phyloP scores from a whole-genome alignment of 2,113 vertebrate species.

The Cavia porcellus region DNA sequence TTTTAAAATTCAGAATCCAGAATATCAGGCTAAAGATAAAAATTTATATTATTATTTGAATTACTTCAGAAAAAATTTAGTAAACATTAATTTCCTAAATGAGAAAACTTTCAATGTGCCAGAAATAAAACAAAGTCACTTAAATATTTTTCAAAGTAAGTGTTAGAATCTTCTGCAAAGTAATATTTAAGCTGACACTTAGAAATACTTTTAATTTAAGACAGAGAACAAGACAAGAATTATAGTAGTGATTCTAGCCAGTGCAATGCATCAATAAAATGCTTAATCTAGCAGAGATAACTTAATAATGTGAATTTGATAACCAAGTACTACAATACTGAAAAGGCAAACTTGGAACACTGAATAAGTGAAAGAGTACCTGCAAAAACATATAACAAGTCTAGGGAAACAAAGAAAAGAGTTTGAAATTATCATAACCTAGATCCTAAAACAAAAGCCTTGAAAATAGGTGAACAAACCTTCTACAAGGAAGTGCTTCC shows the following conservation, averaged over 20 bases:
- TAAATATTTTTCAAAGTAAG: neutral
- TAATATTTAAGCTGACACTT: neutral
- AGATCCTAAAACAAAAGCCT: neutral
- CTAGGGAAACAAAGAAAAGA: neutral
- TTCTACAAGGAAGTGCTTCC: neutral
- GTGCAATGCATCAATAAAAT: neutral
- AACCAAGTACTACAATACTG: neutral
- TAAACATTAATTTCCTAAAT: neutral
- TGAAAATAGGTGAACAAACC: neutral
- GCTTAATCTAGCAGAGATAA: neutral
- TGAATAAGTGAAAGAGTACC: neutral
- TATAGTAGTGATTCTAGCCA: neutral
- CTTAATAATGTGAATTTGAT: neutral
- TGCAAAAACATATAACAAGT: neutral
- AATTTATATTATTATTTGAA: neutral
- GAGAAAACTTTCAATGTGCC: neutral
- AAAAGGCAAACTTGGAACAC: constrained; percentile 6
- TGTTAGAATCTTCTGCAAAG: neutral
- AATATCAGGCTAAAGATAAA: constrained; percentile 13
- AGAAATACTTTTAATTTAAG: neutral
- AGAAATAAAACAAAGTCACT: neutral
- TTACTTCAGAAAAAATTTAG: neutral
- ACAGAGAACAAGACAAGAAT: neutral
- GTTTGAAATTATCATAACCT: neutral
- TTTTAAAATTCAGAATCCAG: neutral